A percentile compares a stretch with the other conserved stretches of the same genome.
These are phyloP conservation scores for Ganaspis brasiliensis DNA, from an alignment of 2,888 invertebrate species.

Conservation along the genomic window DNA sequence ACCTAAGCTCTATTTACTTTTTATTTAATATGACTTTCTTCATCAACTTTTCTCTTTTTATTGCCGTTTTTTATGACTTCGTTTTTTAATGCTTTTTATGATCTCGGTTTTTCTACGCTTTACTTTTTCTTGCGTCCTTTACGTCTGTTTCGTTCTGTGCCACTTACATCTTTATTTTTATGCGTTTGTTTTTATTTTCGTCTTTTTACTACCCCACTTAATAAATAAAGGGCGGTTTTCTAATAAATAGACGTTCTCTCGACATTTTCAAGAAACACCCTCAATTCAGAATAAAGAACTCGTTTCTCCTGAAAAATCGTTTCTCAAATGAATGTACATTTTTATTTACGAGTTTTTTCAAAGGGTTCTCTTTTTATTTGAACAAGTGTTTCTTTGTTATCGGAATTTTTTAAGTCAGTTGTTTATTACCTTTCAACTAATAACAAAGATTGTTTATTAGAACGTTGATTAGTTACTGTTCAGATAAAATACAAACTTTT, in stretches of 20 bases:
- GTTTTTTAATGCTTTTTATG: background rate
- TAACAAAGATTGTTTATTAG: too few relatives aligned
- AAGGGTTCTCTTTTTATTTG: too few relatives aligned
- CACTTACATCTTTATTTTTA: constrained; percentile 3
- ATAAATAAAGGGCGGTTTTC: constrained; percentile 8
- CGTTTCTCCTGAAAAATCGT: too few relatives aligned
- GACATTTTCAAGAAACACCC: background rate
- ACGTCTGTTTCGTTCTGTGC: background rate
- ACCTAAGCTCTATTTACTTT: background rate
- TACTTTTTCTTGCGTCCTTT: background rate
- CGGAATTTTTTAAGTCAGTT: too few relatives aligned
- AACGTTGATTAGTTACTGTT: too few relatives aligned
- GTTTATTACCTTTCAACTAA: too few relatives aligned
- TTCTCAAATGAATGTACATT: too few relatives aligned
- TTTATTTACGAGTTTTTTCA: too few relatives aligned
- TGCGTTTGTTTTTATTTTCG: background rate
- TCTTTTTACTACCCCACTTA: background rate
- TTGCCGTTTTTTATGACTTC: background rate
- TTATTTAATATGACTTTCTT: constrained; percentile 7
- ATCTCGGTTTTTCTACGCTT: background rate
- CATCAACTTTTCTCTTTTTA: background rate
- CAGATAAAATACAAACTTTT: too few relatives aligned
- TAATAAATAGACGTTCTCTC: background rate
- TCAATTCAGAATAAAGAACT: too few relatives aligned
- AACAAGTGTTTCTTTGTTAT: too few relatives aligned